phyloP scores from a whole-genome alignment of 2,113 vertebrate species.

The Cathartes aura region DNA sequence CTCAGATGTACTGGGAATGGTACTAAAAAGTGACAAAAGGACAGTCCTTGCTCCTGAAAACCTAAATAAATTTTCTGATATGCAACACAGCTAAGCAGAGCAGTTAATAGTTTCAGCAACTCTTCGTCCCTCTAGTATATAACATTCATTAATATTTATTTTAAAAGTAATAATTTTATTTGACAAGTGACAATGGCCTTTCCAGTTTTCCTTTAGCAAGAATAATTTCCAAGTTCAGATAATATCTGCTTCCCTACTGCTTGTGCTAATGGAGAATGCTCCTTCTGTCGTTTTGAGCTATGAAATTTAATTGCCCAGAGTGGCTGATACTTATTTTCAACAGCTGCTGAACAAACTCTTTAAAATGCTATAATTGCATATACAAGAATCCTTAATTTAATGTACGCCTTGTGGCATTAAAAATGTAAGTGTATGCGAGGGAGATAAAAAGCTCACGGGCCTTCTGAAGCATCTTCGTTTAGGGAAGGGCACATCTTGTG shows the following conservation, averaged over 20 bases:
- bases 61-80: background rate
- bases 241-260: background rate
- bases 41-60: background rate
- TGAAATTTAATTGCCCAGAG: conserved; percentile 54
- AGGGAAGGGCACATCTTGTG: background rate
- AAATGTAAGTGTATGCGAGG: background rate
- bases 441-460: background rate
- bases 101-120: background rate
- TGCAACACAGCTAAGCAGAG: background rate
- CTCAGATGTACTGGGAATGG: background rate
- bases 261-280: conserved; percentile 21
- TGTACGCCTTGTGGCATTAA: background rate
- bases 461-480: background rate
- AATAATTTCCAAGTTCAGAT: conserved; percentile 35
- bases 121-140: background rate
- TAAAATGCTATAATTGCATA: conserved; percentile 32
- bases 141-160: conserved; percentile 9
- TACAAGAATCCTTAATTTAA: conserved; percentile 37
- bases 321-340: conserved; percentile 51
- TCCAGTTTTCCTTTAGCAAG: background rate
- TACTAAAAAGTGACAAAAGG: background rate
- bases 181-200: background rate
- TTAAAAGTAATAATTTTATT: background rate
- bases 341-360: conserved; percentile 59
- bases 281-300: background rate